These are phyloP conservation scores for Corythoichthys intestinalis DNA, from an alignment of 2,113 vertebrate species.

Conservation along the genomic window DNA sequence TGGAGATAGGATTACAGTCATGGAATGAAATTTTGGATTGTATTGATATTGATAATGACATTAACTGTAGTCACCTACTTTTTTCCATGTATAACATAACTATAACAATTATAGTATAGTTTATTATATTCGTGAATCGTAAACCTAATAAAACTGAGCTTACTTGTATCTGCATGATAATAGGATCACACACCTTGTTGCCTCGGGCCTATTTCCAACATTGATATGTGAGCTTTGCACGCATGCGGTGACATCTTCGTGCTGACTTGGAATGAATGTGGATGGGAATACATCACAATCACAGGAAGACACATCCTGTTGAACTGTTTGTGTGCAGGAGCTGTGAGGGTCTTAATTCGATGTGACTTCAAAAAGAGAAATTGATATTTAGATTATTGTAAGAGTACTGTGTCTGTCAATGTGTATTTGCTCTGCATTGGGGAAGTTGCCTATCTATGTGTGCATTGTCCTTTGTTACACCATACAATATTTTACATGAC, in stretches of 20 bases:
- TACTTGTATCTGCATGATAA: slow-evolving; percentile 3
- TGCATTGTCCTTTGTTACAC: too few species aligned
- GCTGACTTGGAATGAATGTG: neutral
- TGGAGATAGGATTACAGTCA: neutral
- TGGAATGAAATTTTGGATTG: neutral
- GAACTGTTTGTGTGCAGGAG: neutral
- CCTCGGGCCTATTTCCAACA: slow-evolving; percentile 25
- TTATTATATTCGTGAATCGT: neutral
- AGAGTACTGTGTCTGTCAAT: too few species aligned
- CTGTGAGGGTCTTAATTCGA: neutral
- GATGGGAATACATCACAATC: neutral
- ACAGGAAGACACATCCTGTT: slow-evolving; percentile 28
- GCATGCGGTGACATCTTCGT: neutral
- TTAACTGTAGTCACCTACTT: neutral
- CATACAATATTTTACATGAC: too few species aligned
- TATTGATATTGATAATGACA: neutral
- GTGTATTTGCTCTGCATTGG: too few species aligned
- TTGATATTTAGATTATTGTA: neutral
- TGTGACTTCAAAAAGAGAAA: neutral
- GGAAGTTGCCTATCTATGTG: too few species aligned
- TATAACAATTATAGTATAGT: neutral
- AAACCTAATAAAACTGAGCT: neutral
- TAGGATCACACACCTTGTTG: slow-evolving; percentile 10
- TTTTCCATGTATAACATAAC: neutral
- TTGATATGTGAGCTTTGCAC: slow-evolving; percentile 1